These are phyloP conservation scores for Catharus fuscescens DNA, from an alignment of 2,113 vertebrate species.

Conservation along the genomic window DNA sequence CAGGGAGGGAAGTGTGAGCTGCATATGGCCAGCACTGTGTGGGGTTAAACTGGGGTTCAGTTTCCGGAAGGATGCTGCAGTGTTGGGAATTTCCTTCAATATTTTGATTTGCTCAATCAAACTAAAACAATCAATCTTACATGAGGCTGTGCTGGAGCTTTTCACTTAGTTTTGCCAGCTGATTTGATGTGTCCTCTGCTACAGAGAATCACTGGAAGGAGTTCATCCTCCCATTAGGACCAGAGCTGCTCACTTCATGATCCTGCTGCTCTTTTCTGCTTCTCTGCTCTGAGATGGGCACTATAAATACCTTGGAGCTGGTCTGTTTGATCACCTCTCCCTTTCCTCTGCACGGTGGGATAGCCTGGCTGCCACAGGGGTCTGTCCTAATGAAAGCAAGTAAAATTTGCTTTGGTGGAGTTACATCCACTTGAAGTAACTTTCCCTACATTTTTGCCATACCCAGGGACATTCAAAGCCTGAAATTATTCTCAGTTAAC, in stretches of 20 bases:
- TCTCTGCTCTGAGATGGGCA: not conserved
- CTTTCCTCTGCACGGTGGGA: not conserved
- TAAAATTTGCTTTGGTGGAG: not conserved
- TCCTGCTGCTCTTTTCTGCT: not conserved
- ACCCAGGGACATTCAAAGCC: not conserved
- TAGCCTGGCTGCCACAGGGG: not conserved
- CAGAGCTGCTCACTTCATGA: not conserved
- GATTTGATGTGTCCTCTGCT: not conserved
- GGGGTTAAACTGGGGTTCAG: not conserved
- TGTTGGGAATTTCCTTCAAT: not conserved
- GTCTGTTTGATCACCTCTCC: not conserved
- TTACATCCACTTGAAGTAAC: not conserved
- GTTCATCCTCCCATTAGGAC: not conserved
- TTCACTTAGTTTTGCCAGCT: not conserved
- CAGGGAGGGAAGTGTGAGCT: not conserved
- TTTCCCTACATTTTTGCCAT: not conserved
- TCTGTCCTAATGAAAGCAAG: fast-evolving
- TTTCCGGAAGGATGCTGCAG: not conserved
- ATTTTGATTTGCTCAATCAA: not conserved
- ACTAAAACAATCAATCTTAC: not conserved
- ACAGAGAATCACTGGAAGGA: not conserved
- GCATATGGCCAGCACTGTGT: not conserved
- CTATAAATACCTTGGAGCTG: not conserved
- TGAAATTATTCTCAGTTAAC: not conserved
- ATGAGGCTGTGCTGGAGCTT: not conserved